Conservation (phyloP, 2,888 invertebrate genomes). For the Leucoma salicis region DNA sequence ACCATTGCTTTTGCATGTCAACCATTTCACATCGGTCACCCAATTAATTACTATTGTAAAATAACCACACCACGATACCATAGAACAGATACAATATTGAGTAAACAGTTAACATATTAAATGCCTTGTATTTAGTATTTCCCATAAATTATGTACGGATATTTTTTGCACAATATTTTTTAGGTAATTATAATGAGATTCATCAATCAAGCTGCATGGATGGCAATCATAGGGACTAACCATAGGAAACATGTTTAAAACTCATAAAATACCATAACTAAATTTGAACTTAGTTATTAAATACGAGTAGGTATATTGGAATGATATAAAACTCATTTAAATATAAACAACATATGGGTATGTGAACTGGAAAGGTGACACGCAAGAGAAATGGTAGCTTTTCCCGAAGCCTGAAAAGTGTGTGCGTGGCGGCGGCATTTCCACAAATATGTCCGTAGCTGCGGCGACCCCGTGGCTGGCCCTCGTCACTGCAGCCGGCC, state of each 20-base stretch:
- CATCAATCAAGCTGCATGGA: slow-evolving; percentile 1
- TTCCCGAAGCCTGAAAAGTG: slow-evolving; percentile 79
- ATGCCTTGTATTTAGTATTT: too few species aligned
- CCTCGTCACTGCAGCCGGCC: slow-evolving; percentile 79
- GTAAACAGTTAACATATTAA: too few species aligned
- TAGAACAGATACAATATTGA: too few species aligned
- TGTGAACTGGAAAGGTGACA: slow-evolving; percentile 77
- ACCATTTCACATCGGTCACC: slow-evolving; percentile 21
- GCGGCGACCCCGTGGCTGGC: slow-evolving; percentile 76
- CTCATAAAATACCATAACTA: too few species aligned
- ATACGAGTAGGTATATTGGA: too few species aligned
- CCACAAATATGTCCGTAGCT: slow-evolving; percentile 72
- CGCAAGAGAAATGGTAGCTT: slow-evolving; percentile 80
- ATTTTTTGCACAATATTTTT: too few species aligned
- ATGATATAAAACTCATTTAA: slow-evolving; percentile 36
- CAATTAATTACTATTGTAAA: too few species aligned
- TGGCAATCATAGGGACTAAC: slow-evolving; percentile 10
- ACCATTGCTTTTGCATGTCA: slow-evolving; percentile 55
- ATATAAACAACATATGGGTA: slow-evolving; percentile 77
- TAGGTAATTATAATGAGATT: background rate
- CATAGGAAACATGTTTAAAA: slow-evolving; percentile 1
- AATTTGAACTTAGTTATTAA: too few species aligned
- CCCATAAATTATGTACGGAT: too few species aligned
- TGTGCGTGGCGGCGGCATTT: slow-evolving; percentile 73
- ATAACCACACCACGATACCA: too few species aligned